Evolutionary conservation across 2,888 invertebrate species (phyloP).

Genomic region (Sphaeridia pumilis): DNA sequence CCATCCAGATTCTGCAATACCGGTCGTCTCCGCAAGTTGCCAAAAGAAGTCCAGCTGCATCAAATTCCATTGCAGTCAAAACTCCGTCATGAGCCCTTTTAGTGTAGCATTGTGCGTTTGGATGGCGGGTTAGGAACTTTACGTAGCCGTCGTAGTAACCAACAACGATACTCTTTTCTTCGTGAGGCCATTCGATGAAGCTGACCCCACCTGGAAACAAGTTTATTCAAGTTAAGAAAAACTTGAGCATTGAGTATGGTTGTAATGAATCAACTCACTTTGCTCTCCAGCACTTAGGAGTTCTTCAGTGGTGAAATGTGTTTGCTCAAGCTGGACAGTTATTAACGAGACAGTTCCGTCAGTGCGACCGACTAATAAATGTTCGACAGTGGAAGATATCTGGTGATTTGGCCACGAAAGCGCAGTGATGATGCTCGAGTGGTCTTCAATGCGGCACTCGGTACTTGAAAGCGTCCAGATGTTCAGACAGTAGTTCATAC

Average conservation of each 20-base stretch:
- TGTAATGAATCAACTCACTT: constrained; percentile 9
- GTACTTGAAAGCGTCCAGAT: constrained; percentile 42
- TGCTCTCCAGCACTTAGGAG: constrained; percentile 15
- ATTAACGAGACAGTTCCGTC: constrained; percentile 40
- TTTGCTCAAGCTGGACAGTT: constrained; percentile 13
- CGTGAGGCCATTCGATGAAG: constrained; percentile 47
- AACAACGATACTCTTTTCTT: constrained; percentile 47
- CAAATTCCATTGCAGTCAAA: constrained; percentile 44
- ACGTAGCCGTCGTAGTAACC: constrained; percentile 48
- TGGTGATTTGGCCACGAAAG: constrained; percentile 45
- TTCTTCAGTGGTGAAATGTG: constrained; percentile 35
- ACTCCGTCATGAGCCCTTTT: constrained; percentile 38
- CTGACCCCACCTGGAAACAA: constrained; percentile 44
- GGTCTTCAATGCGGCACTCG: constrained; percentile 42
- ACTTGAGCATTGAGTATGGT: background rate
- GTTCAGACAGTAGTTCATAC: constrained; percentile 49
- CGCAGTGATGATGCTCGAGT: constrained; percentile 44
- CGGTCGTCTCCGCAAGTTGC: constrained; percentile 45
- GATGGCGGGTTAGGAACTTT: constrained; percentile 39
- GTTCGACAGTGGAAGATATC: constrained; percentile 36
- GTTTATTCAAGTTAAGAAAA: background rate
- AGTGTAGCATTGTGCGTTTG: constrained; percentile 13
- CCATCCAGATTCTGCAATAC: constrained; percentile 44
- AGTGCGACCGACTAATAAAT: constrained; percentile 46
- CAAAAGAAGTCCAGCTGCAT: constrained; percentile 44